These are phyloP conservation scores for Heterotis niloticus DNA, from an alignment of 2,113 vertebrate species.

Conservation along the genomic window DNA sequence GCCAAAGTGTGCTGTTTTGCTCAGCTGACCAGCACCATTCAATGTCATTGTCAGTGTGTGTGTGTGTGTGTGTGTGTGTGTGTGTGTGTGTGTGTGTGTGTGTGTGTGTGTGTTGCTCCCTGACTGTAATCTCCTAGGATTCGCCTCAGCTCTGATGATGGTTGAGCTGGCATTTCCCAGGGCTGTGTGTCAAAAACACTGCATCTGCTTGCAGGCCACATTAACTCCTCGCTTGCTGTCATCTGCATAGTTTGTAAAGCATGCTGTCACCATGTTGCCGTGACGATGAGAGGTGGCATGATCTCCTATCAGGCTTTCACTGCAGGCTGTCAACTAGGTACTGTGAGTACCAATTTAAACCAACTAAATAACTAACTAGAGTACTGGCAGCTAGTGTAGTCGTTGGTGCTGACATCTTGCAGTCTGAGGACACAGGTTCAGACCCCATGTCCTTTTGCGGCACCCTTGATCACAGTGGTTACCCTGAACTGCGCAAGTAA, in stretches of 20 bases:
- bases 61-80: background rate
- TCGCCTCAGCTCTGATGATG: background rate
- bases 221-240: background rate
- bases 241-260: background rate
- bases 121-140: background rate
- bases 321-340: too few relatives aligned
- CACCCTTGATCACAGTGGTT: too few relatives aligned
- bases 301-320: too few relatives aligned
- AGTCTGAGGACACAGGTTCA: too few relatives aligned
- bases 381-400: too few relatives aligned
- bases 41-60: background rate
- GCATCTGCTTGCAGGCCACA: background rate
- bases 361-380: too few relatives aligned
- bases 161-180: background rate
- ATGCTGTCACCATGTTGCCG: too few relatives aligned
- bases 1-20: background rate
- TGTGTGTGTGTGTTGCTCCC: background rate
- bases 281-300: too few relatives aligned
- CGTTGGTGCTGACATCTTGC: too few relatives aligned
- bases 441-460: too few relatives aligned
- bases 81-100: background rate
- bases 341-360: too few relatives aligned
- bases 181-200: background rate
- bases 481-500: too few relatives aligned
- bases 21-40: conserved; percentile 19